Evolutionary conservation across 2,888 invertebrate species (phyloP), one percentile per base, ranked within the genome.

Genomic region (Chironomus riparius): DNA sequence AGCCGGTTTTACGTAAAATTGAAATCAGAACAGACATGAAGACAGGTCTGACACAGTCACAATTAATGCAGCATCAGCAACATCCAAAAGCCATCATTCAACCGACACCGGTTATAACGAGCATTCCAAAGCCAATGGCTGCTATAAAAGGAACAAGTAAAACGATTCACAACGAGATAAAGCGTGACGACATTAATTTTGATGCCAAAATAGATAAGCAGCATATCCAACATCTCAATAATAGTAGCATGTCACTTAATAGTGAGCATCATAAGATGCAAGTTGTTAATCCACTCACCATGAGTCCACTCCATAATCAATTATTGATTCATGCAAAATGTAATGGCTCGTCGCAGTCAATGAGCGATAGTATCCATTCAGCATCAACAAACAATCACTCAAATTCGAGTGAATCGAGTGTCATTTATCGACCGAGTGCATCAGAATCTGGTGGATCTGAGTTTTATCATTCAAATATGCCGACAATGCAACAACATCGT

Each of bases 131-230:
- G 83, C 95, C 95, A 2, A 95, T 94, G 65, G 94, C 95, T 7
- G 93, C 95, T 77, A 93, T 96, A 47, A 95, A 95, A 86, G 95
- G 95, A 78, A 94, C 93, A 24, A 91, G 91, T 78, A 94, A 94
- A 84, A 79, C 84, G 10, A 86, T 89, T 2, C 56, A 18, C 18
- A 56, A 18, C 6, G 56, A 38, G 1, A 38, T 38, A 38, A 38
- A 38, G 38, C 38, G 56, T 56, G 72, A 61, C 62, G 47, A 28
- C 24, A 56, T 70, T 15, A 62, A 73, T 22, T 62, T 62, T 4
- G 47, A 68, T 65, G 24, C 5, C 22, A 62, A 21, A 21, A 65
- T 12, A n/a, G 47, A 22, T 22, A 70, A 70, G 18, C 56, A 56
- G 56, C 38, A 38, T 4, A 38, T 38, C 3, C 69, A 69, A 2